A percentile compares a stretch with the other conserved stretches of the same genome.
These are phyloP conservation scores for Saxidomus purpurata DNA, from an alignment of 1,140 invertebrate genomes.

Conservation along the genomic window DNA sequence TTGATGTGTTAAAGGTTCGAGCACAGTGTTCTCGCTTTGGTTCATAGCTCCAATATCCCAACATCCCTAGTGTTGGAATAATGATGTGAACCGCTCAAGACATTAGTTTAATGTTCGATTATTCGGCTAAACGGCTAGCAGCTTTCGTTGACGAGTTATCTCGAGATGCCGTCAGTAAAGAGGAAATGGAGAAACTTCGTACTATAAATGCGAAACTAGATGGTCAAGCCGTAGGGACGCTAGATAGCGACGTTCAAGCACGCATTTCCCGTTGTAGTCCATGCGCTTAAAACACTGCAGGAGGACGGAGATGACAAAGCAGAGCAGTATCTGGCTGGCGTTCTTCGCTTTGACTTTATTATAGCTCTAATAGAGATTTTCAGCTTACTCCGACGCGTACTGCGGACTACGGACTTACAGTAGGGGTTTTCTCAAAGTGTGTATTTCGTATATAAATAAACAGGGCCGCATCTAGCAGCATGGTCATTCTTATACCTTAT, in stretches of 20 bases:
- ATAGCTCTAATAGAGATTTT: constrained; percentile 3
- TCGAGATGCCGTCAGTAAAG: neutral
- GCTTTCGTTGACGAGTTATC: constrained; percentile 23
- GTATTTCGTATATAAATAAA: too few relatives aligned
- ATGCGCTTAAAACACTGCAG: constrained; percentile 29
- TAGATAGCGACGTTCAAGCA: constrained; percentile 31
- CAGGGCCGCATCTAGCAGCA: too few relatives aligned
- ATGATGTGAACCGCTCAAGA: constrained; percentile 33
- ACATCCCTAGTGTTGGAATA: constrained; percentile 21
- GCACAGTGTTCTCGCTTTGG: constrained; percentile 4
- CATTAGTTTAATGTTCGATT: constrained; percentile 29
- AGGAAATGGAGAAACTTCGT: constrained; percentile 27
- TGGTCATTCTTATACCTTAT: too few relatives aligned
- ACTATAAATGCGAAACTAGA: constrained; percentile 37
- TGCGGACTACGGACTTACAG: too few relatives aligned
- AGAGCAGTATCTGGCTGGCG: constrained; percentile 11
- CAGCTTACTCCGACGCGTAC: too few relatives aligned
- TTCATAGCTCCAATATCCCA: constrained; percentile 30
- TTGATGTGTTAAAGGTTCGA: constrained; percentile 23
- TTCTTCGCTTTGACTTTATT: constrained; percentile 29
- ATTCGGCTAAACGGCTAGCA: constrained; percentile 22
- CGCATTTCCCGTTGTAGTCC: constrained; percentile 30
- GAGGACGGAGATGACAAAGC: constrained; percentile 37
- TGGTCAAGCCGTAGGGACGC: constrained; percentile 44
- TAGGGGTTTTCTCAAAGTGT: too few relatives aligned